Base-by-base conservation (phyloP, 2,113 vertebrate species). In the Pungitius pungitius region DNA sequence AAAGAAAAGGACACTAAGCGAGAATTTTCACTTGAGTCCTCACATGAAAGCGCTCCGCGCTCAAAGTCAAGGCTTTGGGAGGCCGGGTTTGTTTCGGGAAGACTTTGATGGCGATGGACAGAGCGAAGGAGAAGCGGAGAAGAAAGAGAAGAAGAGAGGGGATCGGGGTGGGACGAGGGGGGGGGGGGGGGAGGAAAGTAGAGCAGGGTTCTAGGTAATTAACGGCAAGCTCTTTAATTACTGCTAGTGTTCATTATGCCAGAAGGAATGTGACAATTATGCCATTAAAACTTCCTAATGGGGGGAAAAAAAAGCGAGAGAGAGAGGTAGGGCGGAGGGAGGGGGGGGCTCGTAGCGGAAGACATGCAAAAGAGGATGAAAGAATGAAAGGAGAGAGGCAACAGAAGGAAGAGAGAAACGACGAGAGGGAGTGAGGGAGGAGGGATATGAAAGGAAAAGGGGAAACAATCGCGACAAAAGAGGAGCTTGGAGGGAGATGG, bases 201-300 rank as follows among this genome's bases (percentile, higher is more conserved):
- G 81, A 86, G 85, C 83, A 18, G 78, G 87, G 85, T 82, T 91
- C 85, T 89, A 92, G 91, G 90, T 92, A 93, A 93, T 93, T 93
- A 93, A 93, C 88, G 87, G 77, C 83, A 72, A 88, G 83, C 87
- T 90, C 91, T 93, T 92, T 93, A 93, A 93, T 93, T 93, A 93
- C 91, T 54, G 88, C 90, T 91, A 82, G 71, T 90, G 91, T 90
- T 91, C 87, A 90, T 91, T 93, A 87, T 90, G 90, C 91, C 88
- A 92, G 88, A 90, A 92, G 93, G 91, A 92, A 92, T 93, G 90
- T 88, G 88, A 90, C 93, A 93, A 92, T 93, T 92, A 93, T 87
- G 87, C 88, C 91, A 92, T 92, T 92, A 93, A 91, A 93, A 90
- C 85, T 92, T 92, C 86, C 89, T 88, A 90, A 86, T 90, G 70